Evolutionary conservation across 2,888 invertebrate species (phyloP).

Genomic region (Rhagonycha fulva): DNA sequence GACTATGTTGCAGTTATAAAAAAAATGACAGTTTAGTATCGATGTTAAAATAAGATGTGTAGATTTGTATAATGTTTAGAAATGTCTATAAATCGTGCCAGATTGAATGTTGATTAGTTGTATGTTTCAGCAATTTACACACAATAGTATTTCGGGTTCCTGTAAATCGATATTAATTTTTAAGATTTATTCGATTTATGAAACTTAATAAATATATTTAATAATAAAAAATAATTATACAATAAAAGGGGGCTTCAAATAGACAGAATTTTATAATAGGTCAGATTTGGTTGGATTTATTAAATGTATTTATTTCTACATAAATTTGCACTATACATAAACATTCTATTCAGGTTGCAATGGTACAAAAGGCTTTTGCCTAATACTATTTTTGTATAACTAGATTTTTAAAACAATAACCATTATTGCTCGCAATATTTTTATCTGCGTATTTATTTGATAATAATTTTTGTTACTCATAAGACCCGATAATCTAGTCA

Average conservation of each 20-base stretch:
- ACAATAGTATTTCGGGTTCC: constrained; percentile 30
- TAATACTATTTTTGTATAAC: constrained; percentile 55
- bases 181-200: constrained; percentile 14
- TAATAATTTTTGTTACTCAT: not conserved
- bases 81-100: constrained; percentile 40
- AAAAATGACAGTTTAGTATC: constrained; percentile 45
- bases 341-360: constrained; percentile 51
- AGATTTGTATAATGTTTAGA: constrained; percentile 44
- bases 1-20: constrained; percentile 49
- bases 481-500: not conserved
- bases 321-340: constrained; percentile 40
- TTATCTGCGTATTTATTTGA: constrained; percentile 25
- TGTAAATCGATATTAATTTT: constrained; percentile 24
- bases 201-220: constrained; percentile 25
- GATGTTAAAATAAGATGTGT: constrained; percentile 46
- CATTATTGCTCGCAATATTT: constrained; percentile 35
- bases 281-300: constrained; percentile 21
- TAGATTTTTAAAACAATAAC: constrained; percentile 43
- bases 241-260: constrained; percentile 9
- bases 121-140: constrained; percentile 35
- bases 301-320: constrained; percentile 26
- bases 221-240: constrained; percentile 14
- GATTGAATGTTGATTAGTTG: constrained; percentile 38
- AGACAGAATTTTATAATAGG: constrained; percentile 27
- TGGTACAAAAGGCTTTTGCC: constrained; percentile 55